phyloP scores from a whole-genome alignment of 2,797 vertebrate genomes.

The Xiphophorus birchmanni region DNA sequence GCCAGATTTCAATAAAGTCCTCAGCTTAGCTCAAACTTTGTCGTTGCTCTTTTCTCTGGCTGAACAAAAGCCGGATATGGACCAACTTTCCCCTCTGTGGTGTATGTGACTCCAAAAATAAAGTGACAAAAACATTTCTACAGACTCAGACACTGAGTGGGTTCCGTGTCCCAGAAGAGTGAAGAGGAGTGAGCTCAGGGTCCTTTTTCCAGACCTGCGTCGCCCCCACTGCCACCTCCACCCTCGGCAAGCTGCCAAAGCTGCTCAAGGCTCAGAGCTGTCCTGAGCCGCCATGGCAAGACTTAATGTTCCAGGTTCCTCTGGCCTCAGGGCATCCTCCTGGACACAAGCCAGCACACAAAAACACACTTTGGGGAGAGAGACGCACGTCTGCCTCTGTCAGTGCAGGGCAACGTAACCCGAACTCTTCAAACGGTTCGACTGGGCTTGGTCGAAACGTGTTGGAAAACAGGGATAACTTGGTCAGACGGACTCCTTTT shows the following conservation, averaged over 20 bases:
- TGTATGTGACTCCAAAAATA: conserved; percentile 26
- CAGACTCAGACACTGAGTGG: conserved; percentile 11
- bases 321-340: conserved; percentile 68
- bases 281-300: conserved; percentile 69
- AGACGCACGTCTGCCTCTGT: conserved; percentile 35
- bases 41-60: conserved; percentile 18
- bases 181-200: conserved; percentile 27
- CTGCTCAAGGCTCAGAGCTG: conserved; percentile 71
- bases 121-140: conserved; percentile 35
- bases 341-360: conserved; percentile 56
- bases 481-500: conserved; percentile 16
- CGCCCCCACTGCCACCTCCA: conserved; percentile 48
- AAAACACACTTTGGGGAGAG: conserved; percentile 48
- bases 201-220: conserved; percentile 50
- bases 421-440: conserved; percentile 33
- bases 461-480: background rate
- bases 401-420: conserved; percentile 18
- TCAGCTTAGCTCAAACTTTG: background rate
- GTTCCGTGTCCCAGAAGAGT: conserved; percentile 38
- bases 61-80: conserved; percentile 11
- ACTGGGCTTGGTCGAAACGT: conserved; percentile 16
- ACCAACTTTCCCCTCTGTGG: conserved; percentile 29
- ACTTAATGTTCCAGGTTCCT: conserved; percentile 76
- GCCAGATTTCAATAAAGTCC: background rate
- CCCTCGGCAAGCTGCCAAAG: conserved; percentile 72